phyloP scores from a whole-genome alignment of 2,888 invertebrate species.

The Platycheirus albimanus region DNA sequence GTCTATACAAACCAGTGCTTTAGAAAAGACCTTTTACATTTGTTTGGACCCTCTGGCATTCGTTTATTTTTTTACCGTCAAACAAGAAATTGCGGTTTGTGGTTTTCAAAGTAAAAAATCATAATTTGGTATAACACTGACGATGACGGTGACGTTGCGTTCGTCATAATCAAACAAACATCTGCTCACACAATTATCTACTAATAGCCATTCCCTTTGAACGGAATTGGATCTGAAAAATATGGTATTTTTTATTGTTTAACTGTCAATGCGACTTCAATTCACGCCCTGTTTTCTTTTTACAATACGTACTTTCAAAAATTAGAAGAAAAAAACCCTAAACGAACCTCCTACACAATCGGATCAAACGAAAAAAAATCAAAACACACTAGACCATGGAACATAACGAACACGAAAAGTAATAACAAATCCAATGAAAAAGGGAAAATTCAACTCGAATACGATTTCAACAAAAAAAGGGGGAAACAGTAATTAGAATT shows the following conservation, averaged over 20 bases:
- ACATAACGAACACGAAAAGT: constrained; percentile 21
- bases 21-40: too few relatives aligned
- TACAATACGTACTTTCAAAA: background rate
- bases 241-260: constrained; percentile 41
- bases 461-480: constrained; percentile 57
- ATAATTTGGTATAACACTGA: too few relatives aligned
- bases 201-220: constrained; percentile 1
- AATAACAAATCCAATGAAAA: constrained; percentile 23
- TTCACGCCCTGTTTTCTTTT: constrained; percentile 49
- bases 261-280: constrained; percentile 67
- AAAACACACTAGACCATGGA: constrained; percentile 65
- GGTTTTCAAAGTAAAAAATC: too few relatives aligned
- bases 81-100: too few relatives aligned
- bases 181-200: constrained; percentile 55
- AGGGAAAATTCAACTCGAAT: constrained; percentile 19
- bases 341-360: constrained; percentile 63
- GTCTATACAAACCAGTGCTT: too few relatives aligned
- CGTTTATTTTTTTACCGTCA: too few relatives aligned
- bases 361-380: constrained; percentile 63
- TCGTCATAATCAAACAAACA: too few relatives aligned
- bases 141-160: too few relatives aligned
- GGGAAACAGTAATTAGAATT: constrained; percentile 64
- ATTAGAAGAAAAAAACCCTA: background rate
- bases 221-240: background rate
- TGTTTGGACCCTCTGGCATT: too few relatives aligned